phyloP scores from a whole-genome alignment of 2,797 vertebrate species.

The Sebastes nivosus region DNA sequence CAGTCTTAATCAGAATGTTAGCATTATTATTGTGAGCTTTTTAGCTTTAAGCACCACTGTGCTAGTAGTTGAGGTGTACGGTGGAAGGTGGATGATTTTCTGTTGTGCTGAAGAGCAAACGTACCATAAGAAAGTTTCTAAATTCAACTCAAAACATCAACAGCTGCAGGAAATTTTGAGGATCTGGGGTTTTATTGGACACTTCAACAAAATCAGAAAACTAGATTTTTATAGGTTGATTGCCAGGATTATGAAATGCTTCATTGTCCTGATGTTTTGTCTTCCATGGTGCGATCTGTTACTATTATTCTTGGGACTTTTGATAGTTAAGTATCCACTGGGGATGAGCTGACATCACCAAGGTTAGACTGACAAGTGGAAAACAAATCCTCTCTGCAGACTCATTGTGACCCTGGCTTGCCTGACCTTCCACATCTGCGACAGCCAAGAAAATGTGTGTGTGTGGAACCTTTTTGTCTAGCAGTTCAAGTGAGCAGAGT shows the following conservation, averaged over 20 bases:
- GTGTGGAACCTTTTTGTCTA: slow-evolving; percentile 41
- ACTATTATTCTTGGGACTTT: slow-evolving; percentile 27
- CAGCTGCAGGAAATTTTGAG: no score
- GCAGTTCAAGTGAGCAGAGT: slow-evolving; percentile 52
- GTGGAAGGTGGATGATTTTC: not conserved
- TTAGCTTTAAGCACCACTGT: no score
- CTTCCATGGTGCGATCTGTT: not conserved
- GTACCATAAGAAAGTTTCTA: not conserved
- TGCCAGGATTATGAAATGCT: slow-evolving; percentile 21
- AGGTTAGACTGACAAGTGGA: slow-evolving; percentile 39
- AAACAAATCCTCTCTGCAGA: slow-evolving; percentile 42
- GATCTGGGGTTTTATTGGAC: not conserved
- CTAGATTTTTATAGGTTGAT: not conserved
- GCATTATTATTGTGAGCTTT: no score
- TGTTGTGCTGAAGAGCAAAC: not conserved
- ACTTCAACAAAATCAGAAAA: not conserved
- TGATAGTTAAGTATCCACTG: slow-evolving; percentile 4
- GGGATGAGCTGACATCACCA: slow-evolving; percentile 37
- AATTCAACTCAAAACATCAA: not conserved
- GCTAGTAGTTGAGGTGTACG: no score
- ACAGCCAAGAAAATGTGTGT: slow-evolving; percentile 32
- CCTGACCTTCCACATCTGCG: slow-evolving; percentile 21
- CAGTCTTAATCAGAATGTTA: no score
- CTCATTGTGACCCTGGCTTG: slow-evolving; percentile 13
- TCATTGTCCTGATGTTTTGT: not conserved